Evolutionary conservation across 2,113 vertebrate species (phyloP).

Genomic region (Rallus limicola): DNA sequence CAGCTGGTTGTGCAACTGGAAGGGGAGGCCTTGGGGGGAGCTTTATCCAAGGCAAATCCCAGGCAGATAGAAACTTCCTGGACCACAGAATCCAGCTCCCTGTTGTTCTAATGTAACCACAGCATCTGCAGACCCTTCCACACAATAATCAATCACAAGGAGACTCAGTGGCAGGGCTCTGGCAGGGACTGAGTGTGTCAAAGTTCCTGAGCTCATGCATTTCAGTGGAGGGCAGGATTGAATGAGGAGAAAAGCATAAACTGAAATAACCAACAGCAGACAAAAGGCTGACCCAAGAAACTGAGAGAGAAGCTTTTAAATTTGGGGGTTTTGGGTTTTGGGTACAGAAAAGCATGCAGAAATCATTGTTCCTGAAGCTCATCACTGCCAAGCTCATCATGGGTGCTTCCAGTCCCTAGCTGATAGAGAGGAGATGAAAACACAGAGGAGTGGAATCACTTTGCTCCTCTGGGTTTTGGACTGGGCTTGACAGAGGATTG

Average conservation of each 20-base stretch:
- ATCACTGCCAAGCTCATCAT: not conserved
- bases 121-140: constrained; percentile 45
- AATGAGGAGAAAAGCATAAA: not conserved
- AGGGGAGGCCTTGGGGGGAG: not conserved
- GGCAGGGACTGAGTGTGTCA: not conserved
- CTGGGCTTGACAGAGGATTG: not conserved
- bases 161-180: not conserved
- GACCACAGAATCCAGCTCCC: not conserved
- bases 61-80: constrained; percentile 12
- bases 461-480: not conserved
- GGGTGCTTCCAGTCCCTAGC: not conserved
- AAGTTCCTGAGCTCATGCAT: not conserved
- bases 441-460: not conserved
- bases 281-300: constrained; percentile 12
- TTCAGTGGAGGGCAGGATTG: not conserved
- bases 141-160: not conserved
- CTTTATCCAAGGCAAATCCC: not conserved
- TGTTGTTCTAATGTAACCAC: not conserved
- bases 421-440: not conserved
- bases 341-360: not conserved
- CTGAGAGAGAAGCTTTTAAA: not conserved
- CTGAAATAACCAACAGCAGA: not conserved
- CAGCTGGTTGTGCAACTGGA: constrained; percentile 16
- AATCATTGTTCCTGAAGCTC: not conserved
- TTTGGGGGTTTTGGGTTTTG: too few relatives aligned